phyloP scores from a whole-genome alignment of 2,797 vertebrate species.

The Coregonus ussuriensis region DNA sequence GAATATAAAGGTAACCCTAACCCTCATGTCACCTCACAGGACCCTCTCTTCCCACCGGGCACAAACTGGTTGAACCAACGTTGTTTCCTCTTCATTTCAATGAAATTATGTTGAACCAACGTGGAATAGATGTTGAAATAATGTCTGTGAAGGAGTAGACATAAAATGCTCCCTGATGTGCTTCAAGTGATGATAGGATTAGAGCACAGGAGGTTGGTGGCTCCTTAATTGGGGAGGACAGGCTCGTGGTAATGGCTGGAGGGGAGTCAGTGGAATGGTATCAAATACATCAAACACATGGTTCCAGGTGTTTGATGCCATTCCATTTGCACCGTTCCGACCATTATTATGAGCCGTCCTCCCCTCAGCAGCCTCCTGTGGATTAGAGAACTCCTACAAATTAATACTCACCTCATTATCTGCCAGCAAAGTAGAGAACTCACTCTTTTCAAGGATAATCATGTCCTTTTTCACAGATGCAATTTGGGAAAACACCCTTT shows the following conservation, averaged over 20 bases:
- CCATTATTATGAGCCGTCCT: no score
- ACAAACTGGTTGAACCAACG: no score
- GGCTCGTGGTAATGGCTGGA: no score
- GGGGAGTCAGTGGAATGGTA: no score
- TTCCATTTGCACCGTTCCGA: no score
- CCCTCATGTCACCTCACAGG: neutral
- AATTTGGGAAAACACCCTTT: constrained; percentile 94
- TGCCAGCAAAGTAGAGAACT: constrained; percentile 89
- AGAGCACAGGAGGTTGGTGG: no score
- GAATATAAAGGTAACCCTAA: neutral
- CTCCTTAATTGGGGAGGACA: no score
- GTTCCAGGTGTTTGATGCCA: no score
- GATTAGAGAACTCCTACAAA: neutral
- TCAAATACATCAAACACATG: no score
- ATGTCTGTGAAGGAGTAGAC: neutral
- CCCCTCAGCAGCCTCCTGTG: neutral
- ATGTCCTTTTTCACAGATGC: constrained; percentile 93
- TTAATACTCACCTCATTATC: constrained; percentile 87
- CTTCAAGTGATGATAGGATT: neutral
- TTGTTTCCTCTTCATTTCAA: no score
- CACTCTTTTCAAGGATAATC: constrained; percentile 98
- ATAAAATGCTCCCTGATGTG: neutral
- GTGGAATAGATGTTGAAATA: neutral
- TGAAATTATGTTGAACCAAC: no score
- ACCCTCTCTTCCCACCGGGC: neutral